phyloP scores from a whole-genome alignment of 2,797 vertebrate genomes.

The Cynopterus sphinx region DNA sequence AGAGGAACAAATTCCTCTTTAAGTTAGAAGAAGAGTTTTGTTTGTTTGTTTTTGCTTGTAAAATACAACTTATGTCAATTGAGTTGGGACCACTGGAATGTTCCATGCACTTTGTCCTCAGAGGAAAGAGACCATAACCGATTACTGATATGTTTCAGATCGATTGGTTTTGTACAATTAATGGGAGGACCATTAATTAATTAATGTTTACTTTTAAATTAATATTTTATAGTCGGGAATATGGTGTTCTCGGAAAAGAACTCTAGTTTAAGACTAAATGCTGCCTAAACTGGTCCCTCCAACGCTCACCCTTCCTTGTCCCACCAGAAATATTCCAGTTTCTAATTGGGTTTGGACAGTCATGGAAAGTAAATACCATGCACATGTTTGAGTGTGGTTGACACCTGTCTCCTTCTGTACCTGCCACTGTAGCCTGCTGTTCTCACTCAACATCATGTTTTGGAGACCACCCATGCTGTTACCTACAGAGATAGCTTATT shows the following conservation, averaged over 20 bases:
- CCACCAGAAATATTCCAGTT: neutral
- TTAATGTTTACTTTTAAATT: neutral
- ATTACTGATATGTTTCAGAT: neutral
- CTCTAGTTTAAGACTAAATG: neutral
- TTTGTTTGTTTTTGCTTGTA: neutral
- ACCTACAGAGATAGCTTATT: neutral
- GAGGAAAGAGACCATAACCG: neutral
- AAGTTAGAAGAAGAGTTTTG: neutral
- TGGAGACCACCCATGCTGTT: neutral
- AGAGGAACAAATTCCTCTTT: neutral
- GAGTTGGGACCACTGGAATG: neutral
- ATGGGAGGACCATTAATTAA: neutral
- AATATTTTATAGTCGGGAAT: neutral
- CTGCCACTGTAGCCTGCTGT: rapidly evolving
- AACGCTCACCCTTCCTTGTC: too few species aligned
- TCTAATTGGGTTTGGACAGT: neutral
- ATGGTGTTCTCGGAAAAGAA: neutral
- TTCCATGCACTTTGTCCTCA: neutral
- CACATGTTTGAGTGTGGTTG: neutral
- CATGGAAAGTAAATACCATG: neutral
- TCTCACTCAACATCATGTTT: neutral
- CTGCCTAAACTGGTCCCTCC: neutral
- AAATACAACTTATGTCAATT: neutral
- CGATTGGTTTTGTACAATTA: neutral
- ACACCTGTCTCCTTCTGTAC: rapidly evolving